Evolutionary conservation across 1,140 invertebrate species (phyloP).

Genomic region (Procambarus virginalis): DNA sequence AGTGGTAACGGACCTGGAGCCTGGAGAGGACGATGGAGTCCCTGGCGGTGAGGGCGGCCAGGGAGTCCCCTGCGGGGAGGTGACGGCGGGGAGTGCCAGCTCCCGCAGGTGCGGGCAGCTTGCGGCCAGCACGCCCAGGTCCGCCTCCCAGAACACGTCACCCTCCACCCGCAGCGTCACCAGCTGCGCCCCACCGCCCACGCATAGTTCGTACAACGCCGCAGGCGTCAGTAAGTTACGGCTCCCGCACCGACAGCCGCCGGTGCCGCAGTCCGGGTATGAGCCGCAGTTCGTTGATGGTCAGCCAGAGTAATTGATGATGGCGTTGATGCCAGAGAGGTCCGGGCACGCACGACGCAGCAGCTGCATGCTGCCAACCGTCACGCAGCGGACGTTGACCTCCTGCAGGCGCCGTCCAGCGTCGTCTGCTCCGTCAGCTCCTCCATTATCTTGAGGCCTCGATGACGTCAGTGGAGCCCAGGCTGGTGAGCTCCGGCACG

Average conservation of each 20-base stretch:
- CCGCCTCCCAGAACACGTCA: slow-evolving; percentile 69
- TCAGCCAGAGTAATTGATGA: slow-evolving; percentile 60
- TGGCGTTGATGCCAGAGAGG: slow-evolving; percentile 54
- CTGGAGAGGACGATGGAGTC: slow-evolving; percentile 41
- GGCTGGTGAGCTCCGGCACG: slow-evolving; percentile 55
- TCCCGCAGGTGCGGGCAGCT: slow-evolving; percentile 65
- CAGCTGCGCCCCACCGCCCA: slow-evolving; percentile 63
- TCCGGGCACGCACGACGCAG: slow-evolving; percentile 60
- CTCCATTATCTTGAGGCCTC: slow-evolving; percentile 63
- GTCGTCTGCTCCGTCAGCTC: slow-evolving; percentile 38
- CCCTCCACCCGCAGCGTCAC: slow-evolving; percentile 59
- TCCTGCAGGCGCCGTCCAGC: slow-evolving; percentile 56
- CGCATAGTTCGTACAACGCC: slow-evolving; percentile 61
- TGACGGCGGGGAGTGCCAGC: slow-evolving; percentile 63
- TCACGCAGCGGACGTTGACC: slow-evolving; percentile 62
- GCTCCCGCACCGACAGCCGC: slow-evolving; percentile 60
- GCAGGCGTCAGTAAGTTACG: slow-evolving; percentile 60
- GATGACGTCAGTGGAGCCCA: slow-evolving; percentile 57
- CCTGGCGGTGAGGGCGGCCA: slow-evolving; percentile 52
- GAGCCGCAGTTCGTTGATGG: slow-evolving; percentile 67
- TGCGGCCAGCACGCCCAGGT: slow-evolving; percentile 58
- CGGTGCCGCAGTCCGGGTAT: slow-evolving; percentile 51
- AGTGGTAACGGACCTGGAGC: slow-evolving; percentile 33
- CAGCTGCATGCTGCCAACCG: slow-evolving; percentile 53
- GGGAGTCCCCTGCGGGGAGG: slow-evolving; percentile 64